phyloP scores from a whole-genome alignment of 2,888 invertebrate genomes.

The Hymenopus coronatus region DNA sequence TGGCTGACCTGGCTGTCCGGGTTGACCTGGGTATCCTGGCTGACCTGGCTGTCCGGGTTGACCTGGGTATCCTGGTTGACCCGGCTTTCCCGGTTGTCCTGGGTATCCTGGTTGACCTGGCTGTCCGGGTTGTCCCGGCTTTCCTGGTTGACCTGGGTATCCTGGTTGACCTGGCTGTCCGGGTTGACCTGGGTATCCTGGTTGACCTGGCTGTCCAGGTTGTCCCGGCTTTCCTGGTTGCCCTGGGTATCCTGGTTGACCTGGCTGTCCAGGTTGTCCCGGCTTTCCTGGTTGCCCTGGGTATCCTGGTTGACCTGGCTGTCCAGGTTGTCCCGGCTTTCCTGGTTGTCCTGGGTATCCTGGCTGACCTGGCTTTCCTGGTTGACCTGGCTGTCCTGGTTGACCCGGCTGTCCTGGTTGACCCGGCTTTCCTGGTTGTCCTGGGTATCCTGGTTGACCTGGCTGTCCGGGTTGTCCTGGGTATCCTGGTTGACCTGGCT shows the following conservation, averaged over 20 bases:
- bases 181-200: constrained; percentile 5
- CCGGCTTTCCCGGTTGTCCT: no score
- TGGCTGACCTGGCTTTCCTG: neutral
- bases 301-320: constrained; percentile 21
- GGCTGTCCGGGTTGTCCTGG: neutral
- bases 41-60: no score
- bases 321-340: constrained; percentile 6
- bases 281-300: constrained; percentile 32
- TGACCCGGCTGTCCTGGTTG: constrained; percentile 35
- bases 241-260: neutral
- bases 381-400: constrained; percentile 42
- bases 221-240: no score
- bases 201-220: neutral
- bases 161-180: neutral
- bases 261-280: neutral
- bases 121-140: neutral
- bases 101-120: no score
- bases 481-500: constrained; percentile 11
- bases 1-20: no score
- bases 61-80: no score
- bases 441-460: constrained; percentile 22
- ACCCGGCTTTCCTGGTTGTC: constrained; percentile 32
- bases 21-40: no score
- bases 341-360: neutral
- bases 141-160: constrained; percentile 30